Evolutionary conservation across 37 sponge, comb jelly and placozoan genomes (phyloP).

Genomic region (Ephydatia muelleri): DNA sequence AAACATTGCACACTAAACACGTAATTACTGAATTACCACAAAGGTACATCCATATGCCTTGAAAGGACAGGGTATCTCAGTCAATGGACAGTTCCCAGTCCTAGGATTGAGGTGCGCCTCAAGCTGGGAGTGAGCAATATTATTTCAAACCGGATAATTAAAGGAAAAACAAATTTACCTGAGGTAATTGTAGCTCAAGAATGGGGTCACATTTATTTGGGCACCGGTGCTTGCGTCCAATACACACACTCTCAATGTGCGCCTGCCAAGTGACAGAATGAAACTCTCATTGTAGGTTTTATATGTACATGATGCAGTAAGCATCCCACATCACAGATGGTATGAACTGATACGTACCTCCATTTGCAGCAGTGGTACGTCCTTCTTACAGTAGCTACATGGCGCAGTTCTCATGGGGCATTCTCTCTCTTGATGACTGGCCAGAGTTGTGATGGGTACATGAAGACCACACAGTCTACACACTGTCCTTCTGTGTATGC

Average conservation of each 20-base stretch:
- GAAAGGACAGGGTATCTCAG: constrained; percentile 50
- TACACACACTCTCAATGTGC: constrained; percentile 39
- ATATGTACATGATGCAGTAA: too few species aligned
- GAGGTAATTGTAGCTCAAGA: constrained; percentile 12
- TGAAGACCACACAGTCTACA: constrained; percentile 57
- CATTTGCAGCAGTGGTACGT: constrained; percentile 43
- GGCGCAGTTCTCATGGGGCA: constrained; percentile 61
- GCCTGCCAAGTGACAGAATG: too few species aligned
- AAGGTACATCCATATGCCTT: constrained; percentile 24
- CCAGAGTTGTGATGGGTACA: constrained; percentile 3
- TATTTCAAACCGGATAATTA: too few species aligned
- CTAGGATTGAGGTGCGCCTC: constrained; percentile 31
- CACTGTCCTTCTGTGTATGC: constrained; percentile 35
- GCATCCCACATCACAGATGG: too few species aligned
- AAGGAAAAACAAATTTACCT: constrained; percentile 2
- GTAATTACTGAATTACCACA: constrained; percentile 15
- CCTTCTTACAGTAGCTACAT: constrained; percentile 33
- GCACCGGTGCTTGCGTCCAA: constrained; percentile 11
- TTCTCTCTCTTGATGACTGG: constrained; percentile 17
- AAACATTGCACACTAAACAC: too few species aligned
- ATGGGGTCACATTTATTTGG: constrained; percentile 45
- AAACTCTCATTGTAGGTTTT: neutral
- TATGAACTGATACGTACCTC: constrained; percentile 21
- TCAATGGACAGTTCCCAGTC: constrained; percentile 50
- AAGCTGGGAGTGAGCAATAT: constrained; percentile 21